These are phyloP conservation scores for Epirrhoe alternata DNA, from an alignment of 2,888 invertebrate genomes.

Conservation along the genomic window DNA sequence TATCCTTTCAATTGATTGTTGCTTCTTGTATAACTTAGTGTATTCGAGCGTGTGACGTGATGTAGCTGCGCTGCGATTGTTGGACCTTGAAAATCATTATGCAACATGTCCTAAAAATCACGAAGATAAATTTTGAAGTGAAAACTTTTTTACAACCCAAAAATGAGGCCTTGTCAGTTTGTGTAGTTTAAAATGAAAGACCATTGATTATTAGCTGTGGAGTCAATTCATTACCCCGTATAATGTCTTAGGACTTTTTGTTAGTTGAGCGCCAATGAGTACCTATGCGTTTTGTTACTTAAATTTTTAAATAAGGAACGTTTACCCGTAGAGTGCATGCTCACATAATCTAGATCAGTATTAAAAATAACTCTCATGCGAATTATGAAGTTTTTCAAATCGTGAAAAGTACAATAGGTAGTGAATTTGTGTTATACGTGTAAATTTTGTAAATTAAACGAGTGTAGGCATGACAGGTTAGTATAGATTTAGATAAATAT, in stretches of 20 bases:
- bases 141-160: too few relatives aligned
- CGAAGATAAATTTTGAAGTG: too few relatives aligned
- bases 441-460: constrained; percentile 53
- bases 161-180: too few relatives aligned
- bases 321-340: constrained; percentile 9
- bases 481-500: neutral
- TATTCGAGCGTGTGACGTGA: too few relatives aligned
- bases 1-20: too few relatives aligned
- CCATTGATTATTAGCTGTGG: neutral
- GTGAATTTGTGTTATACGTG: constrained; percentile 55
- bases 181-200: too few relatives aligned
- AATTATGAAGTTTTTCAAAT: constrained; percentile 21
- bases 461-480: constrained; percentile 5
- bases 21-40: too few relatives aligned
- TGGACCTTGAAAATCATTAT: too few relatives aligned
- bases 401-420: constrained; percentile 57
- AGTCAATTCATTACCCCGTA: neutral
- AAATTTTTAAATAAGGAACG: constrained; percentile 1
- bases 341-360: constrained; percentile 53
- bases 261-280: neutral
- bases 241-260: neutral
- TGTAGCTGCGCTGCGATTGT: too few relatives aligned
- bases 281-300: constrained; percentile 20
- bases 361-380: constrained; percentile 52
- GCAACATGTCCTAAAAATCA: too few relatives aligned